phyloP scores from a whole-genome alignment of 2,797 vertebrate species.

The Phaenicophaeus curvirostris region DNA sequence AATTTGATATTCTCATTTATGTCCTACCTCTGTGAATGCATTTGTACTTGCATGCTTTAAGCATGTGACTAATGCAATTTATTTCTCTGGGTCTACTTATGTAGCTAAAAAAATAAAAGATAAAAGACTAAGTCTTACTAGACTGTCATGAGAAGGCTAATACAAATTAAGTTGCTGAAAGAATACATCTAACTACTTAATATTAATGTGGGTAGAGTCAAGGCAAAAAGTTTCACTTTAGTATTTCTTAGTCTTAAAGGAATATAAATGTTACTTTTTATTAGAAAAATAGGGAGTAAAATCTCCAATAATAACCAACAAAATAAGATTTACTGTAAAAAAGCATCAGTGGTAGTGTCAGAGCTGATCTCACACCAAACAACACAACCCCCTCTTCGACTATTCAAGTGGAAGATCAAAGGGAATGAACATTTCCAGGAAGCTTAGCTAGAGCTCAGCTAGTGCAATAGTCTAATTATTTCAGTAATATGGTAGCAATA shows the following conservation, averaged over 20 bases:
- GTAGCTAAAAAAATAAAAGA: not conserved
- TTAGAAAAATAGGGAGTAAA: not conserved
- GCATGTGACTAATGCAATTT: not conserved
- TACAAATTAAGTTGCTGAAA: not conserved
- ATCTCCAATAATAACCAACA: not conserved
- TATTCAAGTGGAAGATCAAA: not conserved
- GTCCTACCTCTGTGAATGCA: not conserved
- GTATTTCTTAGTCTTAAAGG: not conserved
- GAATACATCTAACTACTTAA: not conserved
- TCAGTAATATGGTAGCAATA: not conserved
- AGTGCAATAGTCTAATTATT: not conserved
- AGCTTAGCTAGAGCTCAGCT: not conserved
- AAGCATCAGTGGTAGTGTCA: rapidly evolving
- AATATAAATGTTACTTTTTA: not conserved
- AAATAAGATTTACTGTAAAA: not conserved
- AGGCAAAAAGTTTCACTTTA: not conserved
- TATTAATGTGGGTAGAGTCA: rapidly evolving
- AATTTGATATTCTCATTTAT: not conserved
- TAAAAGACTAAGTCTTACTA: not conserved
- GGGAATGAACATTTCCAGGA: not conserved
- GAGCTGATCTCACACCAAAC: not conserved
- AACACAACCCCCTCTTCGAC: not conserved
- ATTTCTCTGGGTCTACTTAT: not conserved
- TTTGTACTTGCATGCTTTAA: not conserved
- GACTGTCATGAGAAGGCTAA: not conserved